A percentile compares a stretch with the other conserved stretches of the same genome.
These are phyloP conservation scores for Rhagoletis pomonella DNA, from an alignment of 1,140 invertebrate species.

Conservation along the genomic window DNA sequence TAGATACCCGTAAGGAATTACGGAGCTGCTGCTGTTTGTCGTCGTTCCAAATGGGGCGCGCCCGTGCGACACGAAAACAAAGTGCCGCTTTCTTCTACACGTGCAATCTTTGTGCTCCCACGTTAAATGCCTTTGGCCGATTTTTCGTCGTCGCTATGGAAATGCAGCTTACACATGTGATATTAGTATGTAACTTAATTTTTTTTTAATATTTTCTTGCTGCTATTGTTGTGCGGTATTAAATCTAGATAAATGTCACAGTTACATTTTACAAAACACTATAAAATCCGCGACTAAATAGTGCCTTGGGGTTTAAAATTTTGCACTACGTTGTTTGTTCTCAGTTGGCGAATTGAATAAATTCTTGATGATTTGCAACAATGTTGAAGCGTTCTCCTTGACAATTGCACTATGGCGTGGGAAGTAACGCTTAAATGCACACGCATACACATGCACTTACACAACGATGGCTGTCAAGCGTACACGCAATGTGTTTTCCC, in stretches of 20 bases:
- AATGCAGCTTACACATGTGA: background rate
- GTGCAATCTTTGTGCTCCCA: background rate
- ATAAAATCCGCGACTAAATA: background rate
- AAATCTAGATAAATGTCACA: background rate
- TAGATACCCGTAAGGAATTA: background rate
- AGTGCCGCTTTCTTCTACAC: background rate
- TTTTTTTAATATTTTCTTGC: background rate
- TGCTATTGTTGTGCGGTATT: background rate
- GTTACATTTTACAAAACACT: background rate
- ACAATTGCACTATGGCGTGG: background rate
- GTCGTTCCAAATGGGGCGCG: background rate
- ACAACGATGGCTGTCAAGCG: background rate
- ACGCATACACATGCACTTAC: background rate
- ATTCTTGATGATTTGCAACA: background rate
- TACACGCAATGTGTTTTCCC: background rate
- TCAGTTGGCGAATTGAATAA: background rate
- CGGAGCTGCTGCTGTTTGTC: background rate
- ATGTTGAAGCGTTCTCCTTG: background rate
- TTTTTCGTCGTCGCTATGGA: background rate
- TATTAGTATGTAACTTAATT: no score
- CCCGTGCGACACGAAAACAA: background rate
- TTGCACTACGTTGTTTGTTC: no score
- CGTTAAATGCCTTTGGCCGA: constrained; percentile 3
- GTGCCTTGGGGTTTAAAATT: background rate
- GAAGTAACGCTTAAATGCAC: background rate